Conservation (phyloP, 1,140 invertebrate genomes). For the Bradysia coprophila region DNA sequence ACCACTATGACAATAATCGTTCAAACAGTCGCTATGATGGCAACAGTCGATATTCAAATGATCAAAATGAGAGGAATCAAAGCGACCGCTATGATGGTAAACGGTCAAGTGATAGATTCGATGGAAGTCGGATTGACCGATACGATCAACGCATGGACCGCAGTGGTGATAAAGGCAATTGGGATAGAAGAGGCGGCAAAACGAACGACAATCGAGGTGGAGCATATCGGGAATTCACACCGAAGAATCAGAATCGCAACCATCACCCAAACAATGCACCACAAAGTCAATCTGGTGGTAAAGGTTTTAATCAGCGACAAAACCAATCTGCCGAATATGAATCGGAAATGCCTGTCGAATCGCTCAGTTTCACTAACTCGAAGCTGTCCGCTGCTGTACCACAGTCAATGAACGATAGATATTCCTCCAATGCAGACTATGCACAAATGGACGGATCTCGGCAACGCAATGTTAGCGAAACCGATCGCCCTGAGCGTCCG, state of each 20-base stretch:
- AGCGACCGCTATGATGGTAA: not conserved
- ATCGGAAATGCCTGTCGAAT: not conserved
- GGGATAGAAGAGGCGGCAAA: not conserved
- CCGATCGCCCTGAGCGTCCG: not conserved
- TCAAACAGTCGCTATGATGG: not conserved
- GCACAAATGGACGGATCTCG: too few species aligned
- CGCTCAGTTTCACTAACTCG: not conserved
- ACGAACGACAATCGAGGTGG: too few species aligned
- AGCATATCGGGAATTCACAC: too few species aligned
- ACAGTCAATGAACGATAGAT: too few species aligned
- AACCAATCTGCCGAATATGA: too few species aligned
- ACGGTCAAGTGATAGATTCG: not conserved
- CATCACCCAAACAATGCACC: too few species aligned
- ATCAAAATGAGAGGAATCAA: not conserved
- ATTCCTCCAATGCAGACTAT: too few species aligned
- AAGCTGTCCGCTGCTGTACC: too few species aligned
- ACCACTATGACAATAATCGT: not conserved
- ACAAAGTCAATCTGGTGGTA: too few species aligned
- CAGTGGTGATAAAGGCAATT: not conserved
- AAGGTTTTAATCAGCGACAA: too few species aligned
- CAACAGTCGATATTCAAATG: not conserved
- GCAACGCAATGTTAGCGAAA: not conserved
- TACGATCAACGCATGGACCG: not conserved
- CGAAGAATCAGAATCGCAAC: not conserved
- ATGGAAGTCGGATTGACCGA: too few species aligned